These are phyloP conservation scores for Zophobas morio DNA, from an alignment of 1,140 invertebrate species.

Conservation along the genomic window DNA sequence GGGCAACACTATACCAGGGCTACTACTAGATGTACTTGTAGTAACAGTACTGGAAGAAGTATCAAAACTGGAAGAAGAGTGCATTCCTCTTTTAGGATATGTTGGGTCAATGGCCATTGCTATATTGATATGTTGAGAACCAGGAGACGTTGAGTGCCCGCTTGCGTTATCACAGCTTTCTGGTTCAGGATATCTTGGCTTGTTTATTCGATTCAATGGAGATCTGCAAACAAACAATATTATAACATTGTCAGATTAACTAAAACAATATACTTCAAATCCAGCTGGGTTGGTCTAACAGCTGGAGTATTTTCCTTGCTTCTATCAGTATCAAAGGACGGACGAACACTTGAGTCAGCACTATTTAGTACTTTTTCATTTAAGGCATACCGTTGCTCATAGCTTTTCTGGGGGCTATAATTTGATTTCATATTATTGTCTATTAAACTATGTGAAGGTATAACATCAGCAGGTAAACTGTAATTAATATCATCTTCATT, in stretches of 20 bases:
- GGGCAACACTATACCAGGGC: conserved; percentile 61
- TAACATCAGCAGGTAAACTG: conserved; percentile 64
- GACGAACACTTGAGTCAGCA: conserved; percentile 24
- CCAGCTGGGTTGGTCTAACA: conserved; percentile 64
- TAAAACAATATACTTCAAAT: conserved; percentile 60
- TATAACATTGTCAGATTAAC: neutral
- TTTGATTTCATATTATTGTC: conserved; percentile 48
- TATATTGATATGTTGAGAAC: conserved; percentile 69
- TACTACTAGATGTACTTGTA: conserved; percentile 64
- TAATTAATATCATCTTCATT: conserved; percentile 65
- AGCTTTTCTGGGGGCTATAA: conserved; percentile 56
- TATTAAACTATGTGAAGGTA: conserved; percentile 52
- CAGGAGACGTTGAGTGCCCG: conserved; percentile 48
- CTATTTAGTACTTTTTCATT: conserved; percentile 14
- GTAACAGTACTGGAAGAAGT: conserved; percentile 64
- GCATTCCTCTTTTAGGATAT: conserved; percentile 65
- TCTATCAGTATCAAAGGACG: conserved; percentile 27
- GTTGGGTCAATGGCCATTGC: conserved; percentile 76
- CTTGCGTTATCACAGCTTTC: conserved; percentile 52
- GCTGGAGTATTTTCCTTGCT: conserved; percentile 46
- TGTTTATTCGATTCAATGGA: conserved; percentile 60
- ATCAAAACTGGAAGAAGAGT: conserved; percentile 62
- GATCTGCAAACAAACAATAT: conserved; percentile 56
- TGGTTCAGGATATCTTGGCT: conserved; percentile 63
- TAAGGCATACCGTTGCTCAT: conserved; percentile 42